A percentile compares a stretch with the other conserved stretches of the same genome.
Evolutionary conservation across 2,797 vertebrate genomes (phyloP).

Genomic region (Acanthis flammea): DNA sequence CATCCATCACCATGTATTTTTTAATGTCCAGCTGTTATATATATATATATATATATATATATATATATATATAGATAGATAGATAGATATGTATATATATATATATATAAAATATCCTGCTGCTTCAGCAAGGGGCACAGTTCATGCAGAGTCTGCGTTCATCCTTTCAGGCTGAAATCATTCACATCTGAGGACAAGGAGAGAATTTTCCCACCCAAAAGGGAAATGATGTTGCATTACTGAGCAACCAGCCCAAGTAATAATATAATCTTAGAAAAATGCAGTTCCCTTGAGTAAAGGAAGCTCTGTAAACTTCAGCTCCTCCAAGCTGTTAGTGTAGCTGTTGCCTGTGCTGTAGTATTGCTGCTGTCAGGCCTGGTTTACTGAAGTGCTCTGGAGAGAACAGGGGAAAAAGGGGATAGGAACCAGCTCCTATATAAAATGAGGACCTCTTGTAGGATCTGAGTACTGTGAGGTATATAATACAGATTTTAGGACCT

Average conservation of each 20-base stretch:
- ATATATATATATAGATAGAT: too few relatives aligned
- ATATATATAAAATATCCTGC: background rate
- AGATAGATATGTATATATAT: background rate
- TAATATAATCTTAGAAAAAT: slow-evolving; percentile 81
- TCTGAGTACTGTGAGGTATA: background rate
- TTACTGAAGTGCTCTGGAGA: background rate
- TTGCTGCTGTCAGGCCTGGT: background rate
- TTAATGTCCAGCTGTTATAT: background rate
- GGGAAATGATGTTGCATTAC: slow-evolving; percentile 73
- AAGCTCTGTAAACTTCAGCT: slow-evolving; percentile 65
- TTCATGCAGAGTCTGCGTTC: background rate
- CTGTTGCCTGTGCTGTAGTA: slow-evolving; percentile 39
- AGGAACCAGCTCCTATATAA: background rate
- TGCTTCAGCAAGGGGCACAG: background rate
- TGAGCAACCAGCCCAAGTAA: slow-evolving; percentile 72
- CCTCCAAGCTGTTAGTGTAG: slow-evolving; percentile 50
- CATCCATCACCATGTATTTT: background rate
- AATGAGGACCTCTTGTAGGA: background rate
- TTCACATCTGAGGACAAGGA: slow-evolving; percentile 59
- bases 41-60: background rate
- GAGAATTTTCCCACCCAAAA: slow-evolving; percentile 77
- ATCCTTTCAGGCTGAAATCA: slow-evolving; percentile 67
- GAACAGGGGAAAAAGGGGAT: background rate
- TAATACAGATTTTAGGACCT: background rate
- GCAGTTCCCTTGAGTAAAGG: slow-evolving; percentile 73